Conservation (phyloP, 2,113 vertebrate species). For the Odobenus rosmarus region DNA sequence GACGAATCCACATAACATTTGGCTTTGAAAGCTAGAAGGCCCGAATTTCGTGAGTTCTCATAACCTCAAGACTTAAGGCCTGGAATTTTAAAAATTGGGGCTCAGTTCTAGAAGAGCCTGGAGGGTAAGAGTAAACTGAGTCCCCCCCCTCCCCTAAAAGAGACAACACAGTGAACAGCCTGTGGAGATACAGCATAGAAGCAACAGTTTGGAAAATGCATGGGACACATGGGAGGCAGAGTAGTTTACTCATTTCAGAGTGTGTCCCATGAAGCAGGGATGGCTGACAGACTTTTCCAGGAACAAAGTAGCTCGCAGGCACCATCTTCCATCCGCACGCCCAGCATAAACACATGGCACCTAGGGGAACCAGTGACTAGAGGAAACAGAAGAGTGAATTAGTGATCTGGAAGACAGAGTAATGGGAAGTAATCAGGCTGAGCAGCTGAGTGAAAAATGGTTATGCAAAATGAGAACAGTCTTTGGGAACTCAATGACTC, state of each 20-base stretch:
- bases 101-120: not conserved
- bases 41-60: not conserved
- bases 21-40: not conserved
- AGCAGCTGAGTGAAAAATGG: not conserved
- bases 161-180: not conserved
- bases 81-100: not conserved
- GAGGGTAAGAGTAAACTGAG: not conserved
- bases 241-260: not conserved
- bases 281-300: not conserved
- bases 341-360: not conserved
- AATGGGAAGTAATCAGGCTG: not conserved
- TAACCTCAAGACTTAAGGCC: not conserved
- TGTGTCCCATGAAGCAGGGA: not conserved
- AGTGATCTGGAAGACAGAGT: not conserved
- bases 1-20: not conserved
- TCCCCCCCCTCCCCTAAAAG: not conserved
- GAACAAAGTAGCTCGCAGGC: not conserved
- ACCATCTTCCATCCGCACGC: not conserved
- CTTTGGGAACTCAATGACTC: not conserved
- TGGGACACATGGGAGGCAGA: not conserved
- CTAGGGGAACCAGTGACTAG: not conserved
- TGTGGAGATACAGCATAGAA: not conserved
- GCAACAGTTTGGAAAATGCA: not conserved
- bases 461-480: not conserved
- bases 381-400: not conserved